Percentiles rank a stretch among this genome's conserved stretches.
Evolutionary conservation across 1,140 invertebrate species (phyloP).

Genomic region (Theocolax elegans): DNA sequence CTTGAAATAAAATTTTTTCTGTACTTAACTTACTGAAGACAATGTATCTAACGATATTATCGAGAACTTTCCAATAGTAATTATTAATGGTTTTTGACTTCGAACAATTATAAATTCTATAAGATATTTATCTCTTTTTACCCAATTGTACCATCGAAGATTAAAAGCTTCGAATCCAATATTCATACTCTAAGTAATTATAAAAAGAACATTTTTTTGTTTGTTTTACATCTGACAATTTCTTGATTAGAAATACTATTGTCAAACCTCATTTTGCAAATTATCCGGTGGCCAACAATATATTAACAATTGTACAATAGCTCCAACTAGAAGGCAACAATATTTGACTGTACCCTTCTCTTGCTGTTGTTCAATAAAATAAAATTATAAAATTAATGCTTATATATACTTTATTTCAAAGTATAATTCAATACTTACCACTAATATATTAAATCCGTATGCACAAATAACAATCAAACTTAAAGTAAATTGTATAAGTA

Average conservation of each 20-base stretch:
- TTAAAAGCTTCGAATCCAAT: constrained; percentile 4
- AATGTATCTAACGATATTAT: constrained; percentile 45
- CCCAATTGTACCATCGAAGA: constrained; percentile 4
- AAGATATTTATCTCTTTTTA: neutral
- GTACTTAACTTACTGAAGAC: constrained; percentile 39
- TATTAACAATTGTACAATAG: constrained; percentile 43
- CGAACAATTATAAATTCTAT: constrained; percentile 37
- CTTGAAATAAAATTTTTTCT: no score
- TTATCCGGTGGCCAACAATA: constrained; percentile 48
- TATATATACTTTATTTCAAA: no score
- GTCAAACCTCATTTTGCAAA: constrained; percentile 40
- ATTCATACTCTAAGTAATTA: neutral
- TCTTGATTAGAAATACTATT: no score
- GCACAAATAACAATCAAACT: no score
- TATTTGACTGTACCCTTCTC: neutral
- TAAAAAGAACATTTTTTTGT: neutral
- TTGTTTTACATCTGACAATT: neutral
- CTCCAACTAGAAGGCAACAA: neutral
- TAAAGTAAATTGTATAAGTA: no score
- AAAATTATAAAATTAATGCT: no score
- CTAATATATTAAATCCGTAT: no score
- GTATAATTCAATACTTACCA: no score
- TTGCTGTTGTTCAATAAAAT: neutral
- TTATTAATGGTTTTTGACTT: constrained; percentile 36
- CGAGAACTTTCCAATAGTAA: constrained; percentile 44